Percentiles rank a stretch among this genome's conserved stretches.
These are phyloP conservation scores for Andrena chrysosceles DNA, from an alignment of 2,888 invertebrate genomes.

Conservation along the genomic window DNA sequence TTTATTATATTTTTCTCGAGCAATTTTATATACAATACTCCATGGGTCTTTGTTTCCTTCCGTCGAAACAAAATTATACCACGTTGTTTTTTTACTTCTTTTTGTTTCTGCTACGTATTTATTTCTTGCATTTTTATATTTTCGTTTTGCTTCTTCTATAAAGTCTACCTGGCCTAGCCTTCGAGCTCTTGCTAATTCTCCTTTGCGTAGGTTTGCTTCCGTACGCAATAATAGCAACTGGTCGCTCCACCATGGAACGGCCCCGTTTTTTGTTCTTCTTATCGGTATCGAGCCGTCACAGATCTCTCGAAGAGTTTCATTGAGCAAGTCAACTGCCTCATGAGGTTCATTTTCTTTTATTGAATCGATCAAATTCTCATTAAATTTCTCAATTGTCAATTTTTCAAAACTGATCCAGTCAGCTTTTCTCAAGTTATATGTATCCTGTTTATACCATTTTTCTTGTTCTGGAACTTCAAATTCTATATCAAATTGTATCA, in stretches of 20 bases:
- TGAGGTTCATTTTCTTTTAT: not conserved
- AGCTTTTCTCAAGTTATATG: not conserved
- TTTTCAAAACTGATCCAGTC: not conserved
- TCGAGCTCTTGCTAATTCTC: not conserved
- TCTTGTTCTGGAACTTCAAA: not conserved
- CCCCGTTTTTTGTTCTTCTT: not conserved
- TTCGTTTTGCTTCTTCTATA: too few species aligned
- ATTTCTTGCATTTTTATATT: not conserved
- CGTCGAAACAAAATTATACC: conserved; percentile 15
- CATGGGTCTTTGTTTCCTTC: conserved; percentile 33
- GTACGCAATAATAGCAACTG: not conserved
- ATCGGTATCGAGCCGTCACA: not conserved
- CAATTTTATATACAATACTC: conserved; percentile 33
- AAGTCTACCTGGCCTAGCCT: not conserved
- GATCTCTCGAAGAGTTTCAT: not conserved
- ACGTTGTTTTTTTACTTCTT: not conserved
- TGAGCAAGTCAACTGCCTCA: not conserved
- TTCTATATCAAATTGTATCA: not conserved
- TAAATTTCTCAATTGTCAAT: not conserved
- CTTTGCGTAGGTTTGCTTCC: not conserved
- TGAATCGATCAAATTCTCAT: not conserved
- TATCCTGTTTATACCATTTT: not conserved
- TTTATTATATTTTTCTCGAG: not conserved
- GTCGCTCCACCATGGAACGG: not conserved
- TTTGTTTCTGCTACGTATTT: conserved; percentile 7